These are phyloP conservation scores for Prinia subflava DNA, from an alignment of 2,113 vertebrate genomes.

Conservation along the genomic window DNA sequence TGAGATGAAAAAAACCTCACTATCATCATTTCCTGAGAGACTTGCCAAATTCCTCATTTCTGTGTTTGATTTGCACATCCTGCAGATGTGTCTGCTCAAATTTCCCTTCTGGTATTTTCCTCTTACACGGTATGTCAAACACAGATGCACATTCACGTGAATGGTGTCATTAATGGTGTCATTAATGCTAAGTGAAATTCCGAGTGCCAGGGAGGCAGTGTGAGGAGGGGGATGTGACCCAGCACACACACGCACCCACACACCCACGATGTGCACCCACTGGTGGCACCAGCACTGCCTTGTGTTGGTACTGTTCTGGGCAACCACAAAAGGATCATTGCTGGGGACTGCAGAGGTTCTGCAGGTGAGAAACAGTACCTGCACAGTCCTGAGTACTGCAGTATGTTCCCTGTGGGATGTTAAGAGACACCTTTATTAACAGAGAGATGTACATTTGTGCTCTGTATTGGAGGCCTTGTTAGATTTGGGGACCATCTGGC, in stretches of 20 bases:
- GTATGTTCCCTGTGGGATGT: accelerated
- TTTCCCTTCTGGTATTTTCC: constrained; percentile 25
- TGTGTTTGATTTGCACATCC: constrained; percentile 54
- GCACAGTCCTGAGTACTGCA: not conserved
- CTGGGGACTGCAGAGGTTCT: not conserved
- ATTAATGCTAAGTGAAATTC: not conserved
- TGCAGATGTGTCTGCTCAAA: constrained; percentile 50
- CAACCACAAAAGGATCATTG: not conserved
- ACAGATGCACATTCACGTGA: not conserved
- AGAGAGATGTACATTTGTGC: not conserved
- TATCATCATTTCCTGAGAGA: constrained; percentile 58
- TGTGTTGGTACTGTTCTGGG: not conserved
- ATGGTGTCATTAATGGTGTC: not conserved
- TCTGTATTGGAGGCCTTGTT: not conserved
- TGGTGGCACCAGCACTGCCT: accelerated
- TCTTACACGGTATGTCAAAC: not conserved
- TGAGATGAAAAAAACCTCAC: constrained; percentile 22
- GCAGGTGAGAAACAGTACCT: not conserved
- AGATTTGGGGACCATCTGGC: not conserved
- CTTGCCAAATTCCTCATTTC: constrained; percentile 56
- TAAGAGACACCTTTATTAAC: not conserved
- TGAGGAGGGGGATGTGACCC: not conserved
- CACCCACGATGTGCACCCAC: accelerated
- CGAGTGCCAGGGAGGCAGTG: not conserved
- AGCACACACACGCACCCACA: accelerated